Base-by-base conservation (phyloP, 2,888 invertebrate genomes). In the Metopia argyrocephala region DNA sequence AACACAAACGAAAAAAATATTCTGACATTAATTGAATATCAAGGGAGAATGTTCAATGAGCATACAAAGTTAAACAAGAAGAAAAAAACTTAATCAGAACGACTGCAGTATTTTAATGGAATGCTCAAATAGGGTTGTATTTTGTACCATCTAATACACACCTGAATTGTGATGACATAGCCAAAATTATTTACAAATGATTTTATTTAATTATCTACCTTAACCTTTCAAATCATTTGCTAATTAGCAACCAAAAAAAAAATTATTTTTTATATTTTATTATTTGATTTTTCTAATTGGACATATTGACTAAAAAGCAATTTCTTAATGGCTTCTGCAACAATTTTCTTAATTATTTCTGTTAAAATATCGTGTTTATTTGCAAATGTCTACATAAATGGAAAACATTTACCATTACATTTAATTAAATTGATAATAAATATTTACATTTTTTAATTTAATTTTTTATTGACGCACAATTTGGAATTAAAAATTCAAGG, bases 401-500 rank as follows among this genome's bases (percentile, higher is more conserved):
- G 0, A 38, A 38, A 38, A 12, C 31, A 31, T 0, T 18, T 7
- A 57, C 57, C 65, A 59, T 61, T 75, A 46, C 15, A 46, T 46
- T n/a, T 46, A 62, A 45, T 62, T 46, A 62, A 46, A 62, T 3
- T 27, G 62, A 23, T 27, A 18, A 61, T 52, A 18, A 31, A 28
- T 28, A 65, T 28, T 38, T 71, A 59, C 46, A 62, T 20, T 52
- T 62, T 54, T 79, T 66, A 20, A 56, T 56, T 61, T 69, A 15
- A 38, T 76, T 61, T 38, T 25, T 2, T 9, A 54, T 61, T 76
- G 61, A 81, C 78, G 78, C 81, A 81, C 76, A n/a, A n/a, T 69
- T 69, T 78, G 74, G 69, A 81, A 74, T 78, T 76, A 65, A 48
- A 71, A 65, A 65, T 74, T 69, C 81, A 65, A 74, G 64, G 38